Evolutionary conservation across 2,888 invertebrate species (phyloP), one percentile per base, ranked within the genome.

Genomic region (Meandrusa payeni): DNA sequence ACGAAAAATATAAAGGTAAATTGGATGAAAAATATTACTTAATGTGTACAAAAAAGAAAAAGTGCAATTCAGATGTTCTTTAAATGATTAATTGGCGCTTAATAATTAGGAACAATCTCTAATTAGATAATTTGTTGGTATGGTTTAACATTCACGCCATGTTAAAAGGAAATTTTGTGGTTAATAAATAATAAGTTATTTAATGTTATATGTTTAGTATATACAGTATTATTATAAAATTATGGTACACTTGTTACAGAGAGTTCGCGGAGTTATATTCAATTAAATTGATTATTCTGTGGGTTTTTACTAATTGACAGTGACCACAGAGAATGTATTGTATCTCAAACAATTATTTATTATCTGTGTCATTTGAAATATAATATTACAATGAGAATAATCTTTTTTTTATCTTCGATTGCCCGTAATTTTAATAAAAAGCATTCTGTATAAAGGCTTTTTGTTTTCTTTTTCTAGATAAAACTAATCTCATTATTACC

Each of bases 31-130:
- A n/a, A n/a, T n/a, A n/a, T n/a, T n/a, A n/a, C n/a, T n/a, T n/a
- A n/a, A n/a, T n/a, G n/a, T n/a, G n/a, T n/a, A n/a, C n/a, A n/a
- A n/a, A n/a, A n/a, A n/a, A n/a, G n/a, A n/a, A n/a, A n/a, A n/a
- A n/a, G n/a, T n/a, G n/a, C n/a, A n/a, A n/a, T n/a, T n/a, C n/a
- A n/a, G n/a, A n/a, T n/a, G n/a, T n/a, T n/a, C n/a, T n/a, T n/a
- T n/a, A n/a, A n/a, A n/a, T n/a, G n/a, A n/a, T n/a, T n/a, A n/a
- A n/a, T 13, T 10, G 24, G 6, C 10, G 6, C 13, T 38, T 41
- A 42, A 47, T 49, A 41, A 38, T 49, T 55, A 59, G 52, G 53
- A 54, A 58, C 54, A 59, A 61, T 61, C 61, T 61, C 58, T 58
- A 51, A 52, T 51, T 56, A 56, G 27, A 49, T 54, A 59, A 51